Conservation (phyloP, 1,140 invertebrate genomes). For the Euglossa dilemma region DNA sequence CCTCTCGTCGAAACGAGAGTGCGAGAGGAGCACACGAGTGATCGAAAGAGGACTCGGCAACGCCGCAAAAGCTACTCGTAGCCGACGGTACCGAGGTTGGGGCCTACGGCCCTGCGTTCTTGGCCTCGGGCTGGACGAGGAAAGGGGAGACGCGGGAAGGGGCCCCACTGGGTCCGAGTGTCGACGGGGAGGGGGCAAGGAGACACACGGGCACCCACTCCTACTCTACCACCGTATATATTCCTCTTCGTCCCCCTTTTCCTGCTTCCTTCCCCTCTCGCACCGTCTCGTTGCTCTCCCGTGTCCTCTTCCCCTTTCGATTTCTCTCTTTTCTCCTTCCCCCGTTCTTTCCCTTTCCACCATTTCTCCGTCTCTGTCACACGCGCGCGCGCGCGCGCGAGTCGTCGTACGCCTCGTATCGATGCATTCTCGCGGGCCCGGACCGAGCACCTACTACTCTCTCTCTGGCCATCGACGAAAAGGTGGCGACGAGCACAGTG, state of each 20-base stretch:
- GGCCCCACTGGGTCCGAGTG: constrained; percentile 53
- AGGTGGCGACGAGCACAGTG: constrained; percentile 35
- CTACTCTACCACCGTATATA: constrained; percentile 37
- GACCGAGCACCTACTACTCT: neutral
- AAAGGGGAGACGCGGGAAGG: constrained; percentile 20
- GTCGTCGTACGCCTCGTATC: constrained; percentile 28
- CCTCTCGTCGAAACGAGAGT: constrained; percentile 46
- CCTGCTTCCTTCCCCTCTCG: neutral
- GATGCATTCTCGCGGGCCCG: constrained; percentile 28
- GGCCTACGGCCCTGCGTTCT: constrained; percentile 69
- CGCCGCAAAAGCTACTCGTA: constrained; percentile 53
- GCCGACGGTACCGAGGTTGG: constrained; percentile 54
- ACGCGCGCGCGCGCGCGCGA: neutral
- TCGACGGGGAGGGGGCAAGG: constrained; percentile 43
- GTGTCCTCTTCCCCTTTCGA: neutral
- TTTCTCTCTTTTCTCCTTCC: neutral
- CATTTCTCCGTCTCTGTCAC: neutral
- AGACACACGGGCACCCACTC: constrained; percentile 67
- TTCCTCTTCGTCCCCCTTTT: constrained; percentile 1
- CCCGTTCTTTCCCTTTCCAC: neutral
- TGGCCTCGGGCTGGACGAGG: constrained; percentile 67
- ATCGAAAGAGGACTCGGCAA: constrained; percentile 59
- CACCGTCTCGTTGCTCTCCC: neutral
- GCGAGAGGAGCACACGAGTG: constrained; percentile 28
- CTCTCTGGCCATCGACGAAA: constrained; percentile 43